Evolutionary conservation across 2,888 invertebrate species (phyloP).

Genomic region (Aphrophora alni): DNA sequence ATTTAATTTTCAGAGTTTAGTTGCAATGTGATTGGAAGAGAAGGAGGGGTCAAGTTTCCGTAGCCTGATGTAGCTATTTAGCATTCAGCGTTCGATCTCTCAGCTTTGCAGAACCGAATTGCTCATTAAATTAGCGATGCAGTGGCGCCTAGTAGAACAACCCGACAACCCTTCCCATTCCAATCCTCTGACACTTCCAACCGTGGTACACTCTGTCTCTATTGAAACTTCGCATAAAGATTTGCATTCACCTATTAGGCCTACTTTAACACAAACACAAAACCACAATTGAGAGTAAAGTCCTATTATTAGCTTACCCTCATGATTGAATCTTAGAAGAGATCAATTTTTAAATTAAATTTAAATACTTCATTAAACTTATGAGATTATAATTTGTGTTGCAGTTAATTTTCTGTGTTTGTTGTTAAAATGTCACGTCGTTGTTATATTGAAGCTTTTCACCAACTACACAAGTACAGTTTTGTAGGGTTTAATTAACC

Average conservation of each 20-base stretch:
- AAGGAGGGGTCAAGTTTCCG: not conserved
- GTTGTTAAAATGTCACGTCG: no score
- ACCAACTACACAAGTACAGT: no score
- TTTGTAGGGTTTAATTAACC: no score
- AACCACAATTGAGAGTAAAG: not conserved
- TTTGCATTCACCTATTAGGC: not conserved
- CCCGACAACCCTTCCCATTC: not conserved
- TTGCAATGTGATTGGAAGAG: not conserved
- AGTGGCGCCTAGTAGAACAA: slow-evolving; percentile 17
- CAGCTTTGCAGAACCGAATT: slow-evolving; percentile 34
- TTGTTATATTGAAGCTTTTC: no score
- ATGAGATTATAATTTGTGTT: no score
- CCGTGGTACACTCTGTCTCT: not conserved
- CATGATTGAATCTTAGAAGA: no score
- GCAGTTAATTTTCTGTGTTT: no score
- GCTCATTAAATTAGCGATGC: slow-evolving; percentile 39
- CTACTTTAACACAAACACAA: not conserved
- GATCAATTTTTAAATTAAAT: no score
- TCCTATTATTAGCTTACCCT: not conserved
- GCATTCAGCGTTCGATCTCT: slow-evolving; percentile 32
- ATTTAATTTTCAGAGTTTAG: not conserved
- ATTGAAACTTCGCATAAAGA: slow-evolving; percentile 6
- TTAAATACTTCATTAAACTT: no score
- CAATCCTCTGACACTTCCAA: not conserved
- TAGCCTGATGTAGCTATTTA: slow-evolving; percentile 17